Evolutionary conservation across 2,888 invertebrate species (phyloP), one percentile per base, ranked within the genome.

Genomic region (Dinocampus coccinellae): DNA sequence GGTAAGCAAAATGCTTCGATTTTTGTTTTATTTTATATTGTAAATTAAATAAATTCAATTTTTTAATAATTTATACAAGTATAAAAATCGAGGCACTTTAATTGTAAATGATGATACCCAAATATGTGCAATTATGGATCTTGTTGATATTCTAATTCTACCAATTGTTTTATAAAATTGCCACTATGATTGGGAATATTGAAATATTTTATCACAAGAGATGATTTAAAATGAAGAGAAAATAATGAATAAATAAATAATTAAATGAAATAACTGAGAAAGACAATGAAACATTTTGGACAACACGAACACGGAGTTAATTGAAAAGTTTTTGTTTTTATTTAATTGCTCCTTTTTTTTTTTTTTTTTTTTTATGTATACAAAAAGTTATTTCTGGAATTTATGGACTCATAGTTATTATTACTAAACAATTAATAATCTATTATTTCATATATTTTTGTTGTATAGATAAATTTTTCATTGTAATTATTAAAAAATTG

Each of bases 391-490:
- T 39, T 36, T 36, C 52, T 34, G 11, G 36, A 36, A 3, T 57
- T 66, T 22, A 57, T 39, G 39, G 34, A 66, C 66, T 66, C 66
- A 66, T 39, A 66, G 66, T 29, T 57, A 55, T 36, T 47, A 47
- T 63, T 26, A 16, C 26, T 63, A 4, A 63, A 63, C 29, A n/a
- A 47, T 42, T 42, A 3, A 3, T 0, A 39, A n/a, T 39, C 3
- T 9, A 1, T 47, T 16, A 7, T 4, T 16, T 3, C 16, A 60
- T 60, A 0, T 13, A 7, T 33, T 33, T 60, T 36, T 60, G 10
- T 36, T 60, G 10, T 16, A 13, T 7, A 7, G n/a, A 16, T 10
- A 26, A 39, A 22, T 36, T 24, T 24, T 16, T 26, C 3, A 29
- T n/a, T 29, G 9, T 33, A 10, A 9, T n/a, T 16, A 16, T 24